Evolutionary conservation across 2,113 vertebrate species (phyloP).

Genomic region (Xiphias gladius): DNA sequence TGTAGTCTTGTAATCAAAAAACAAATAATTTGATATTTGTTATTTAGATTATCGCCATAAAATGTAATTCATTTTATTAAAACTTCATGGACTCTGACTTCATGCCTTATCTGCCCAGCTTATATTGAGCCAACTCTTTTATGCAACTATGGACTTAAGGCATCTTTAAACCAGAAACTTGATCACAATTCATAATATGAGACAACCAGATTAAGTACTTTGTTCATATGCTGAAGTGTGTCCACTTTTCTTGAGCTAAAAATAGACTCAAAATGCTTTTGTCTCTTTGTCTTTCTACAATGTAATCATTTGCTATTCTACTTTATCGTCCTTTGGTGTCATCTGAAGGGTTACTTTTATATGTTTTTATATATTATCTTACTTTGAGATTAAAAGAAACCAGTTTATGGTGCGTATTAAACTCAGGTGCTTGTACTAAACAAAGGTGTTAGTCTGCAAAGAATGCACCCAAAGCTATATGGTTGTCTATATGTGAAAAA

Average conservation of each 20-base stretch:
- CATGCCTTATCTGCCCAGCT: neutral
- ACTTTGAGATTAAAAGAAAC: too few relatives aligned
- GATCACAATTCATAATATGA: neutral
- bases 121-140: neutral
- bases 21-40: too few relatives aligned
- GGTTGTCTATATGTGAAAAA: too few relatives aligned
- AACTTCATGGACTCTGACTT: neutral
- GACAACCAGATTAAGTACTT: neutral
- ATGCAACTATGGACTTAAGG: neutral
- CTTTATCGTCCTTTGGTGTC: constrained; percentile 11
- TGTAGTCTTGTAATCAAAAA: too few relatives aligned
- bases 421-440: too few relatives aligned
- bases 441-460: too few relatives aligned
- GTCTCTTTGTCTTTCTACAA: neutral
- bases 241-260: neutral
- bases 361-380: too few relatives aligned
- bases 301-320: constrained; percentile 49
- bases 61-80: too few relatives aligned
- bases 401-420: too few relatives aligned
- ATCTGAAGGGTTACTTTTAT: too few relatives aligned
- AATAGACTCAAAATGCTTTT: constrained; percentile 8
- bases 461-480: too few relatives aligned
- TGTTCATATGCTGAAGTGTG: neutral
- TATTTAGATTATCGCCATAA: too few relatives aligned
- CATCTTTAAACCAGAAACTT: neutral